These are phyloP conservation scores for honey bee (Apis mellifera) DNA, from an alignment of 1,140 invertebrate species.

Conservation along the genomic window Amel_HAv3.1 CM009934.2:2882001-2882500, in stretches of 20 bases:
- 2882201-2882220: background rate
- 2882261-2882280: no score
- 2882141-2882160: background rate
- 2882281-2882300: no score
- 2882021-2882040: background rate
- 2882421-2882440: background rate
- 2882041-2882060: background rate
- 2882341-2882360: background rate
- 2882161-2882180: background rate
- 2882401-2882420: background rate
- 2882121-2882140: background rate
- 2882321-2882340: background rate
- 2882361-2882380: background rate
- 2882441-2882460: background rate
- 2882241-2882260: no score
- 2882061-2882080: background rate
- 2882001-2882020: background rate
- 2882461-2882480: conserved; percentile 3
- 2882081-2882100: conserved; percentile 18
- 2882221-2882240: background rate
- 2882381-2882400: background rate
- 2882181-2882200: background rate
- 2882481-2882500: conserved; percentile 15
- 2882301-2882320: background rate
- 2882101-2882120: background rate